Evolutionary conservation across 2,113 vertebrate species (phyloP).

Genomic region (Dendrocopos noguchii): DNA sequence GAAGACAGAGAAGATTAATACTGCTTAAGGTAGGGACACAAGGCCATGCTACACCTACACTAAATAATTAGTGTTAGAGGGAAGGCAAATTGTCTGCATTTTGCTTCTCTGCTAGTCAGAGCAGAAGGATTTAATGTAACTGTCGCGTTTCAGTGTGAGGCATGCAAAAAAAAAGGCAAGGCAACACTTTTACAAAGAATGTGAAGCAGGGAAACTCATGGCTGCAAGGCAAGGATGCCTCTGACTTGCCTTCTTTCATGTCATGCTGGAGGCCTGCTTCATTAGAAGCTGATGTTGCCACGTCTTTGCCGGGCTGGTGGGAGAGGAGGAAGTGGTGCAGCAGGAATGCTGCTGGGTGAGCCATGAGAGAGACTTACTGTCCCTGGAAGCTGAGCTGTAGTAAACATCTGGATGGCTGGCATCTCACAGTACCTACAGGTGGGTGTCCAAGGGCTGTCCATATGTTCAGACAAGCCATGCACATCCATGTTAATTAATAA

Average conservation of each 20-base stretch:
- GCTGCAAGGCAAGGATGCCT: background rate
- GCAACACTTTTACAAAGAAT: background rate
- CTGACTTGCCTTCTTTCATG: background rate
- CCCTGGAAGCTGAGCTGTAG: background rate
- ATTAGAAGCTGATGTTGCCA: background rate
- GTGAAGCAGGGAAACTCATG: rapidly evolving
- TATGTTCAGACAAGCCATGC: rapidly evolving
- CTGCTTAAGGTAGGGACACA: background rate
- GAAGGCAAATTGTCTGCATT: background rate
- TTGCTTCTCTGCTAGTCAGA: background rate
- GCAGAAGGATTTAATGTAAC: background rate
- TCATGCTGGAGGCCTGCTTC: no score
- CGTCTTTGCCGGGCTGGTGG: rapidly evolving
- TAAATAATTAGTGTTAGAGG: background rate
- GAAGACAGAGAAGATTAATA: background rate
- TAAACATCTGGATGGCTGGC: background rate
- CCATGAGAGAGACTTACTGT: rapidly evolving
- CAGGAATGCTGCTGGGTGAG: background rate
- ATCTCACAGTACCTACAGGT: background rate
- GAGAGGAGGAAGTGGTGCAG: background rate
- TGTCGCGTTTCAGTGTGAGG: background rate
- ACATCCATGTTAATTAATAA: background rate
- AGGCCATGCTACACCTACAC: background rate
- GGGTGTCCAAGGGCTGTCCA: background rate
- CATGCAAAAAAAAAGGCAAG: background rate